A percentile compares a stretch with the other conserved stretches of the same genome.
phyloP scores from a whole-genome alignment of 2,797 vertebrate genomes.

The Centroberyx gerrardi region DNA sequence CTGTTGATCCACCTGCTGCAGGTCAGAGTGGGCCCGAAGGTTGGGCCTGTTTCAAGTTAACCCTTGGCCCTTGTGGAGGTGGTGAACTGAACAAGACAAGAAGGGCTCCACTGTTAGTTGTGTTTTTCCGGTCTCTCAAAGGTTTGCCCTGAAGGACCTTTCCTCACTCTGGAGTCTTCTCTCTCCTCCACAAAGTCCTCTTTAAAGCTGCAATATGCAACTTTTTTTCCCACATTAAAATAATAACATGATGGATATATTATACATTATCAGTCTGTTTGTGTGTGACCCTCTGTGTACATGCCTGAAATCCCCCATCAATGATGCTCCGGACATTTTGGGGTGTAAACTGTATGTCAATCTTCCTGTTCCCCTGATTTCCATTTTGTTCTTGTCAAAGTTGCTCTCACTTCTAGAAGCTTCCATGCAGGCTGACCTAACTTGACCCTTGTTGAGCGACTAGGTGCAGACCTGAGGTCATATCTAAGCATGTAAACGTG shows the following conservation, averaged over 20 bases:
- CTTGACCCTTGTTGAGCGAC: background rate
- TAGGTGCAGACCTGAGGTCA: background rate
- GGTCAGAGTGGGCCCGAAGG: slow-evolving; percentile 50
- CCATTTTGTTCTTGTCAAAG: background rate
- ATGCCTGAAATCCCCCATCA: no score
- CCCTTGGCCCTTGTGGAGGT: slow-evolving; percentile 59
- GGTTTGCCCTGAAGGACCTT: slow-evolving; percentile 7
- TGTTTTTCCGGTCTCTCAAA: slow-evolving; percentile 20
- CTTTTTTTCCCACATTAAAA: slow-evolving; percentile 3
- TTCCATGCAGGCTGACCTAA: background rate
- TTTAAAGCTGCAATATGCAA: background rate
- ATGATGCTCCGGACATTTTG: no score
- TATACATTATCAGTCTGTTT: background rate
- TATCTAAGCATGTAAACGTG: background rate
- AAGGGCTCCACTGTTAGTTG: slow-evolving; percentile 43
- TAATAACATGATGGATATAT: slow-evolving; percentile 23
- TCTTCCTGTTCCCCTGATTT: background rate
- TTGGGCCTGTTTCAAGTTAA: slow-evolving; percentile 36
- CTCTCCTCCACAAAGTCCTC: slow-evolving; percentile 34
- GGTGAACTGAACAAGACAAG: slow-evolving; percentile 36
- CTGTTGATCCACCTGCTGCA: slow-evolving; percentile 69
- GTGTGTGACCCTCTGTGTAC: no score
- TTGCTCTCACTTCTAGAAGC: background rate
- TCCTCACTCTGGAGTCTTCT: slow-evolving; percentile 22
- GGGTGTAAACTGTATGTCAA: background rate